These are phyloP conservation scores for Drosophila conformis DNA, from an alignment of 2,888 invertebrate species.

Conservation along the genomic window DNA sequence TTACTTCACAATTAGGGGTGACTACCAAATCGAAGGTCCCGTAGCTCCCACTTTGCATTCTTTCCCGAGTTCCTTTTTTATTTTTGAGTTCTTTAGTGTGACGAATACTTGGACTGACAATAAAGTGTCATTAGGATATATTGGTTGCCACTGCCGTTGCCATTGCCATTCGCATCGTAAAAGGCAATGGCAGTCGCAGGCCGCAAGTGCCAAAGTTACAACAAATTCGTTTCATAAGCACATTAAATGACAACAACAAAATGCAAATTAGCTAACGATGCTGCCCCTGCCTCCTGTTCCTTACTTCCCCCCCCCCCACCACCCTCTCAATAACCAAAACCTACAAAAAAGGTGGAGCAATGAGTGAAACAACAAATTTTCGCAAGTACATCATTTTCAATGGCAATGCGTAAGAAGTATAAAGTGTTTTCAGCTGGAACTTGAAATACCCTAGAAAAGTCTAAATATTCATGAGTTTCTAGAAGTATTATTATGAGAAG, in stretches of 20 bases:
- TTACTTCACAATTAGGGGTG: conserved; percentile 54
- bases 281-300: conserved; percentile 13
- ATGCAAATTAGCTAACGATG: conserved; percentile 75
- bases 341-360: conserved; percentile 58
- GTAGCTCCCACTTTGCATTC: conserved; percentile 8
- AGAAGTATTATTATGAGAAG: neutral
- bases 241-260: conserved; percentile 71
- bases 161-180: conserved; percentile 64
- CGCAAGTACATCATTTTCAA: conserved; percentile 69
- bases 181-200: conserved; percentile 58
- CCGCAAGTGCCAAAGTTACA: conserved; percentile 62
- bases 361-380: conserved; percentile 35
- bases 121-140: conserved; percentile 72
- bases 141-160: conserved; percentile 56
- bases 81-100: conserved; percentile 66
- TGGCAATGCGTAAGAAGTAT: conserved; percentile 56
- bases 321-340: neutral
- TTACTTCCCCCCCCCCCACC: neutral
- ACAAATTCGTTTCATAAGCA: conserved; percentile 78
- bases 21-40: conserved; percentile 42
- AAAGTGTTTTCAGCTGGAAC: neutral
- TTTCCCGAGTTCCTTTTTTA: neutral
- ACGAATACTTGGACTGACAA: conserved; percentile 69
- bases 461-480: neutral
- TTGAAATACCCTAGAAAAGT: conserved; percentile 18